Evolutionary conservation across 1,140 invertebrate species (phyloP), one percentile per base, ranked within the genome.

Genomic region (Hormaphis cornu): DNA sequence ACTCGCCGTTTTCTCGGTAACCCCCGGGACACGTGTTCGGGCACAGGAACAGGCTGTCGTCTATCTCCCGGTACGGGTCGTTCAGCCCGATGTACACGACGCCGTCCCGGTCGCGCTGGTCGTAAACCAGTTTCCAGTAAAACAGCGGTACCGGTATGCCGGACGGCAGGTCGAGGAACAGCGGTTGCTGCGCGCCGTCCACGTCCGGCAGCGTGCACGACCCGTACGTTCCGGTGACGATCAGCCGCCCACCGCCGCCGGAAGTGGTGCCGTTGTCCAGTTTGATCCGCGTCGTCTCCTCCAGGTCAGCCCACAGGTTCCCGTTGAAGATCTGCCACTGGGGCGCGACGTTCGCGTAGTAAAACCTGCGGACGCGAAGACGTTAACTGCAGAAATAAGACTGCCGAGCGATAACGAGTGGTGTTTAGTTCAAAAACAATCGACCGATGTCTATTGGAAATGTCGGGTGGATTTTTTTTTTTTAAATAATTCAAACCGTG

Each of bases 41-140:
- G 18, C 61, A 66, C 33, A 66, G 33, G 28, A 14, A 66, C 61
- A 48, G 4, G 18, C 28, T 30, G 18, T 66, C 44, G 44, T 44
- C 44, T 26, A 66, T 54, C 30, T 66, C 74, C 0, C 77, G 74
- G 73, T 85, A 83, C 0, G 85, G 85, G 76, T 88, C 86, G 75
- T 87, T 87, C 18, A 86, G 78, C 26, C 83, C 82, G 2, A 87
- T 74, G 70, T 87, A 82, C 3, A 82, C 85, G 2, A 83, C 81
- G 2, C 82, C 85, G 3, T 76, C 73, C 50, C 80, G 79, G 3
- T 74, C 77, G 7, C 73, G 69, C 12, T 79, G 77, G 71, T 87
- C 80, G 72, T 86, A 82, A 1, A 84, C 77, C 9, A 87, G 76
- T 80, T 87, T 86, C 80, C 82, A 86, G 70, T 79, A 85, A 40